A percentile compares a stretch with the other conserved stretches of the same genome.
Conservation (phyloP, 2,888 invertebrate species). For the Amblyjoppa fuscipennis region DNA sequence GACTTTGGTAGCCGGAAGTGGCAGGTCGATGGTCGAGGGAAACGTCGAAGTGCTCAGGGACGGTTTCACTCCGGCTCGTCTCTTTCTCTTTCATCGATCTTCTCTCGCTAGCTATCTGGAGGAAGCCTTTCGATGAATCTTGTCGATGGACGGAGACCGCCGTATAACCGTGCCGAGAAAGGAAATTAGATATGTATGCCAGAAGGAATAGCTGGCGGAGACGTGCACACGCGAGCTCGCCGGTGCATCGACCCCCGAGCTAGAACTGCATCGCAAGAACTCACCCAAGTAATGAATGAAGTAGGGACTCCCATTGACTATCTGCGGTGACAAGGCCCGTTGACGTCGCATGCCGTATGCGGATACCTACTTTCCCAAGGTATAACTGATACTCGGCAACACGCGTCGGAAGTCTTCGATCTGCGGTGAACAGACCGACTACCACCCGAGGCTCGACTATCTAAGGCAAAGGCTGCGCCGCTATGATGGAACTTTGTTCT, state of each 20-base stretch:
- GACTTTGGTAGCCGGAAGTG: slow-evolving; percentile 42
- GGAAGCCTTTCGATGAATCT: slow-evolving; percentile 48
- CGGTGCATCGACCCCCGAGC: slow-evolving; percentile 60
- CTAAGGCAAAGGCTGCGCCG: not conserved
- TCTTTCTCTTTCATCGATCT: not conserved
- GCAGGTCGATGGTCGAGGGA: slow-evolving; percentile 62
- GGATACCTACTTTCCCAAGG: slow-evolving; percentile 44
- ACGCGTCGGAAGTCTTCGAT: not conserved
- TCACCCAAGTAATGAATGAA: slow-evolving; percentile 58
- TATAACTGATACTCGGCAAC: slow-evolving; percentile 10
- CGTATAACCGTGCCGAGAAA: slow-evolving; percentile 17
- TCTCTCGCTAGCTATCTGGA: slow-evolving; percentile 17
- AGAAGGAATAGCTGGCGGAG: slow-evolving; percentile 8
- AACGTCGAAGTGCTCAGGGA: slow-evolving; percentile 50
- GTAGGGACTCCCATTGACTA: slow-evolving; percentile 57
- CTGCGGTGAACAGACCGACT: not conserved
- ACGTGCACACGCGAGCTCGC: slow-evolving; percentile 23
- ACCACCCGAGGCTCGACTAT: not conserved
- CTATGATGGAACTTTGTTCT: not conserved
- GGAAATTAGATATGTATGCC: slow-evolving; percentile 41
- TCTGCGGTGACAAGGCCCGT: slow-evolving; percentile 37
- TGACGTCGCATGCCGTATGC: slow-evolving; percentile 45
- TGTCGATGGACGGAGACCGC: slow-evolving; percentile 43
- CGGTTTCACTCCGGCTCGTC: slow-evolving; percentile 17
- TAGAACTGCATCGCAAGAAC: slow-evolving; percentile 39